A percentile compares a stretch with the other conserved stretches of the same genome.
Conservation (phyloP, 2,888 invertebrate species). For the Melanostoma scalare region DNA sequence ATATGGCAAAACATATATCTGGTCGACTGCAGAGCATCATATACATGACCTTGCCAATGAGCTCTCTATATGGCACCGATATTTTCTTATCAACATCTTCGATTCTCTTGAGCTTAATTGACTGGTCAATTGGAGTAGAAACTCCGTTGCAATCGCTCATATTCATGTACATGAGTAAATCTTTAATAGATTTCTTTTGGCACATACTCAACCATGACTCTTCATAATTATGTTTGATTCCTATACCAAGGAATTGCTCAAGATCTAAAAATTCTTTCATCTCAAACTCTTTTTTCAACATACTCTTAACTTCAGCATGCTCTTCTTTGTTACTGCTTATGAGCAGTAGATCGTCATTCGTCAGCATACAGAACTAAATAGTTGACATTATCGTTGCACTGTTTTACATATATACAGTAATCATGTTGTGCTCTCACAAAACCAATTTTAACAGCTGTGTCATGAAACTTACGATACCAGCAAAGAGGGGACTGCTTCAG, state of each 20-base stretch:
- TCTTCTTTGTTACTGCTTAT: conserved; percentile 16
- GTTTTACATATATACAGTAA: conserved; percentile 16
- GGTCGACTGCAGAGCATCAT: conserved; percentile 45
- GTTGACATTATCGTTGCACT: conserved; percentile 9
- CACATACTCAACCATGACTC: conserved; percentile 14
- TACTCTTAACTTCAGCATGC: conserved; percentile 8
- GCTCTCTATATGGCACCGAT: conserved; percentile 36
- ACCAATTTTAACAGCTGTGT: conserved; percentile 10
- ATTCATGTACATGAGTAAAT: conserved; percentile 19
- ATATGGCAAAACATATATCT: conserved; percentile 48
- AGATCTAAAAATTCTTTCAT: conserved; percentile 15
- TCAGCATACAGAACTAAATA: conserved; percentile 19
- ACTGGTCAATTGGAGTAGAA: conserved; percentile 17
- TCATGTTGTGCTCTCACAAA: conserved; percentile 21
- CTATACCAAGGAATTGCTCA: conserved; percentile 16
- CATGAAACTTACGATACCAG: conserved; percentile 24
- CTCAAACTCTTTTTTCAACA: conserved; percentile 15
- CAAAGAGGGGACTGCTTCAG: conserved; percentile 21
- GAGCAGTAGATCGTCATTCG: conserved; percentile 8
- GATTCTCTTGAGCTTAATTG: background rate
- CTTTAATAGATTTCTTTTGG: conserved; percentile 16
- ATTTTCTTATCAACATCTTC: no score
- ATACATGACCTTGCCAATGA: conserved; percentile 45
- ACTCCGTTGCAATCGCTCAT: conserved; percentile 18
- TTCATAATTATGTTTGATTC: conserved; percentile 12